phyloP scores from a whole-genome alignment of 2,113 vertebrate species.

The Calidris pugnax region DNA sequence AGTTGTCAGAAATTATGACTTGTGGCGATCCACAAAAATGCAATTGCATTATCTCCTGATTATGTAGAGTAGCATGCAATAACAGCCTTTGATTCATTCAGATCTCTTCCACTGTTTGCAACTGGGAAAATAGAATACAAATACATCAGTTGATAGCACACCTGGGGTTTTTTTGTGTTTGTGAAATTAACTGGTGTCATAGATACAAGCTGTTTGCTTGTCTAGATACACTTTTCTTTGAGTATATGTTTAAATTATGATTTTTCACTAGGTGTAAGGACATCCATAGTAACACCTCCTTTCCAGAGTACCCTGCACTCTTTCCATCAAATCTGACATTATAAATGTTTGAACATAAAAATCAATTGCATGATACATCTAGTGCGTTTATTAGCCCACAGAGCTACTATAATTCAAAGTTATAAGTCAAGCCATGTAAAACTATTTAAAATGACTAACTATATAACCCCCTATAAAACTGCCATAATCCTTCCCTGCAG shows the following conservation, averaged over 20 bases:
- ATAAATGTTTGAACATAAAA: slow-evolving; percentile 52
- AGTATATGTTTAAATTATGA: neutral
- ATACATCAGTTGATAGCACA: neutral
- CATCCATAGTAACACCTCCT: neutral
- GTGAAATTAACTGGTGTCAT: neutral
- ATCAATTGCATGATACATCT: neutral
- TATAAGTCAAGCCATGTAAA: slow-evolving; percentile 32
- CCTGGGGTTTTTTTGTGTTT: neutral
- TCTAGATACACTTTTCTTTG: neutral
- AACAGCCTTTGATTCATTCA: slow-evolving; percentile 9
- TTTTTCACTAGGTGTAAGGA: slow-evolving; percentile 30
- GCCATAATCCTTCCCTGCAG: slow-evolving; percentile 9
- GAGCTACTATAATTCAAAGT: neutral
- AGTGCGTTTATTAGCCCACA: slow-evolving; percentile 7
- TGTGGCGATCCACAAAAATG: neutral
- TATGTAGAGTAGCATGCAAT: neutral
- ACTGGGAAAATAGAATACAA: slow-evolving; percentile 15
- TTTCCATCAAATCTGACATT: slow-evolving; percentile 56
- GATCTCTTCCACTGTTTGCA: neutral
- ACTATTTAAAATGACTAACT: neutral
- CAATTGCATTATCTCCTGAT: slow-evolving; percentile 11
- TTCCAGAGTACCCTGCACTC: neutral
- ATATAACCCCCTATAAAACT: slow-evolving; percentile 4
- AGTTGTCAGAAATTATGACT: slow-evolving; percentile 1
- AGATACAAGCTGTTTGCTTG: neutral